Evolutionary conservation across 2,888 invertebrate species (phyloP), one percentile per base, ranked within the genome.

Genomic region (Tyria jacobaeae): DNA sequence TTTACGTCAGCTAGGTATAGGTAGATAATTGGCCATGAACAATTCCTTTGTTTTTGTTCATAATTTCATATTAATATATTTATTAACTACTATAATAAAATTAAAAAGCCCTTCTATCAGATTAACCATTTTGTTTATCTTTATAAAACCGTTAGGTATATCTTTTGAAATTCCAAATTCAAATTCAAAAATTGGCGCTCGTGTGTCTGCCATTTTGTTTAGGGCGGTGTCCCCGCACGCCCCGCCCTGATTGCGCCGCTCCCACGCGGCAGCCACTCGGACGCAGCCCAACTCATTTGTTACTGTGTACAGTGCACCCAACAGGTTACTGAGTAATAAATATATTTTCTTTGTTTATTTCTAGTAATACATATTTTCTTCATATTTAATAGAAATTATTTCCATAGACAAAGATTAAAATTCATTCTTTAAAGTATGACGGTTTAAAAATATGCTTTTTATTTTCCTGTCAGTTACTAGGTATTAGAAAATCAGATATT

Each of bases 141-240:
- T n/a, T n/a, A n/a, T n/a, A 44, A 47, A 60, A 58, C 52, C 37
- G n/a, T 34, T 47, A 5, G 17, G 52, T 60, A n/a, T n/a, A n/a
- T n/a, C n/a, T 41, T 60, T 56, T 68, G 68, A 50, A 63, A 75
- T 75, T 75, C 48, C 48, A 66, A 73, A 70, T 81, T 70, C 59
- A 79, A 89, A 89, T 92, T 94, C 85, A 86, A 92, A 92, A 86
- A 83, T 95, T 95, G 95, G 95, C 95, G 94, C 94, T 94, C 88
- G 87, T 88, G 88, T 86, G 84, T 89, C 89, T 89, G 94, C 95
- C 95, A 94, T 94, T 94, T 94, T 95, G 94, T 94, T 94, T 91
- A 83, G 91, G 95, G 95, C 94, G 94, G 91, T 82, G 84, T 84
- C 92, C 91, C 90, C 88, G 85, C 88, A 68, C 76, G 94, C 89